Base-by-base conservation (phyloP, 2,113 vertebrate species). In the Synodontis membranacea region DNA sequence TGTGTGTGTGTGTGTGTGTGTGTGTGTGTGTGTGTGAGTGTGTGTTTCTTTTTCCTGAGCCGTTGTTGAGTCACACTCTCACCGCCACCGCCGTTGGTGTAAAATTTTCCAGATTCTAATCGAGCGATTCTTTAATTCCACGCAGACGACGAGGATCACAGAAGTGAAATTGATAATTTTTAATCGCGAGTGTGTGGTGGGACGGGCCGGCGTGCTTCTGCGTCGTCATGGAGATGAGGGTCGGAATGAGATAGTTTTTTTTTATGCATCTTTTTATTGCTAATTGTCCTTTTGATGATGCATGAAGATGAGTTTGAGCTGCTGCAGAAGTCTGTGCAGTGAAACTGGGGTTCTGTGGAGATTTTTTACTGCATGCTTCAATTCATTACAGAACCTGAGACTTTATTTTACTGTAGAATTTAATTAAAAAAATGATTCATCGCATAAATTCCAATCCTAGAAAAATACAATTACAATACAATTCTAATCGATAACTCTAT, bases 181-280 rank as follows among this genome's bases (percentile, higher is more conserved):
- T 78, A 76, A 86, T 76, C n/a, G 14, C 80, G 62, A 76, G 72
- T 4, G 39, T 28, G 34, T 52, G 56, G 39, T 34, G 23, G 76
- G 54, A 85, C 72, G 62, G 72, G 80, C 28, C 75, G 48, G n/a
- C 74, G 60, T 86, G 50, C 72, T 84, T 64, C 62, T 78, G 76
- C 68, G 80, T 89, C 88, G 84, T 81, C 88, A 88, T 86, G 84
- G 88, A 84, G 72, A 90, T 42, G 25, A 87, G 80, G 39, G 28
- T 86, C 50, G 42, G 75, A 86, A 82, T 85, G 50, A 90, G 80
- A 54, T 83, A 25, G 17, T 14, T 21, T 6, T 84, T 48, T 86
- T 76, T 84, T 75, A 9, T 54, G 79, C 14, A 75, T 48, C 42
- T 87, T 76, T 87, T 80, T 72, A 81, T 76, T 90, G 62, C 88